Base-by-base conservation (phyloP, 2,797 vertebrate species). In the Takifugu ocellatus region DNA sequence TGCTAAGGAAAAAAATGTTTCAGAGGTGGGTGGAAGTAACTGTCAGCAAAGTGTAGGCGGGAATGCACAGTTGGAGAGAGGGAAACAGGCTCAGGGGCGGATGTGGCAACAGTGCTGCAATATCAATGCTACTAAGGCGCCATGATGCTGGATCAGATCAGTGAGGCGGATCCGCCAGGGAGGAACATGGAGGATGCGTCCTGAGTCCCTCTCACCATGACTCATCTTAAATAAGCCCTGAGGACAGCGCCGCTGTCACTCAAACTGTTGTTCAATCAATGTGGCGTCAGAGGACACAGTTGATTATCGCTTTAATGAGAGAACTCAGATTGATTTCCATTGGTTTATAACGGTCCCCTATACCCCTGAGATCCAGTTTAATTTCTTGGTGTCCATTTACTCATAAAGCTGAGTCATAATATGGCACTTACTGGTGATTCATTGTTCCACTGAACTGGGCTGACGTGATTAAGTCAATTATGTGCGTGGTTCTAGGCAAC, bases 261-360 rank as follows among this genome's bases (percentile, higher is more conserved):
- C 86, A 86, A 59, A 78, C 59, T 51, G 68, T 65, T 74, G 77
- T 66, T 67, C 66, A 83, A 88, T 87, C 85, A 86, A 84, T 85
- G 70, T 53, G 45, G 66, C 77, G 75, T 61, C 68, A 66, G 66
- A 57, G 53, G 52, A 76, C 68, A 21, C 58, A 77, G 63, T 85
- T 82, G 83, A 85, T 86, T 84, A 89, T 89, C 5, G 36, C 76
- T 79, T 68, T 88, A 87, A 88, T 84, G 81, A 86, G 84, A 70
- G 78, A 62, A 42, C 56, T 54, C 25, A 11, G 48, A 86, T 85
- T 82, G 81, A 87, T 87, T 84, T 83, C 63, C 79, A 72, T 82
- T 85, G 63, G 54, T 78, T 78, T 78, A 77, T 81, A 74, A 71
- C 55, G 27, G 71, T 31, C 47, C 46, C 3, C 11, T 36, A 43